Percentiles rank a stretch among this genome's conserved stretches.
phyloP scores from a whole-genome alignment of 2,113 vertebrate genomes.

The Gopherus evgoodei region DNA sequence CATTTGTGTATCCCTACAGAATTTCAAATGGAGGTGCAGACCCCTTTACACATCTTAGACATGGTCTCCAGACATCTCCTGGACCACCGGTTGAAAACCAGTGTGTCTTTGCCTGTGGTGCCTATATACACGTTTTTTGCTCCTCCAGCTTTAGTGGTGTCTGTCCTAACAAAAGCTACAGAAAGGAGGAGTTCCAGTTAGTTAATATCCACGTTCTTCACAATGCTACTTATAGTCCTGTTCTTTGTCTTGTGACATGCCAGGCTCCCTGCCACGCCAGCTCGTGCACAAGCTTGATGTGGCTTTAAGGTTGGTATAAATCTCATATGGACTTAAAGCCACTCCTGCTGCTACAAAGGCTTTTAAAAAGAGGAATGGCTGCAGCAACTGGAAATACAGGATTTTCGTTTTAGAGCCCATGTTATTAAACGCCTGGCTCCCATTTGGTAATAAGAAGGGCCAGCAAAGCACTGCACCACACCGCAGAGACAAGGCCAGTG shows the following conservation, averaged over 20 bases:
- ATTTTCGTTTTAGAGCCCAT: not conserved
- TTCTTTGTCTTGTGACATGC: not conserved
- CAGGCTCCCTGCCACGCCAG: too few relatives aligned
- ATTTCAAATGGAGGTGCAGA: not conserved
- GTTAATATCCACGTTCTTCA: not conserved
- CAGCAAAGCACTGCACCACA: not conserved
- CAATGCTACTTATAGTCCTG: not conserved
- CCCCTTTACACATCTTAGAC: not conserved
- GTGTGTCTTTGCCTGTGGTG: not conserved
- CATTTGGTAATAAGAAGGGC: too few relatives aligned
- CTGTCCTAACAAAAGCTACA: not conserved
- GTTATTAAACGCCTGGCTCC: too few relatives aligned
- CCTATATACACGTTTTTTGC: not conserved
- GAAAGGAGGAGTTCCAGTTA: not conserved
- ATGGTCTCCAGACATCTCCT: too few relatives aligned
- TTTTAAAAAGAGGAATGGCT: not conserved
- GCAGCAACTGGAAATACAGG: not conserved
- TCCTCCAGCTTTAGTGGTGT: not conserved
- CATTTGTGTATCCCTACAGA: not conserved
- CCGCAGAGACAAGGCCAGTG: not conserved
- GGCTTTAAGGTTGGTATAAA: not conserved
- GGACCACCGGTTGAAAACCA: not conserved
- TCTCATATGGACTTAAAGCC: not conserved
- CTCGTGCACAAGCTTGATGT: not conserved
- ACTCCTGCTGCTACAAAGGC: not conserved